These are phyloP conservation scores for Leucophenga montana DNA, from an alignment of 2,888 invertebrate species.

Conservation along the genomic window DNA sequence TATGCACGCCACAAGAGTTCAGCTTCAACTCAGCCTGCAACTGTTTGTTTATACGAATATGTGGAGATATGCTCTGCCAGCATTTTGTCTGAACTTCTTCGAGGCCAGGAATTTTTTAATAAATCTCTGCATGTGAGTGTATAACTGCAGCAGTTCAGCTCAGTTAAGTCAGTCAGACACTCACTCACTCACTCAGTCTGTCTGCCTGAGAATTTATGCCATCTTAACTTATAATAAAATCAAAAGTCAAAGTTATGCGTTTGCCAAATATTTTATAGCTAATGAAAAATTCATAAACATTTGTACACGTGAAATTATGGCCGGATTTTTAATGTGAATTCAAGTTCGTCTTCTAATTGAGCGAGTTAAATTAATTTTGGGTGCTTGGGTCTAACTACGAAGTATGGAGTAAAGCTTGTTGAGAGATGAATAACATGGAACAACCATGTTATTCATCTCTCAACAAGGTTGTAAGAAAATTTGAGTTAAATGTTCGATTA, in stretches of 20 bases:
- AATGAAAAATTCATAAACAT: constrained; percentile 17
- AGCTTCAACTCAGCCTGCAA: background rate
- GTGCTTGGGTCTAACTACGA: too few relatives aligned
- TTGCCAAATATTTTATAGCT: background rate
- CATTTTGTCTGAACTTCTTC: too few relatives aligned
- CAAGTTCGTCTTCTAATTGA: background rate
- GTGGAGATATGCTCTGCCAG: background rate
- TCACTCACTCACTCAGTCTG: background rate
- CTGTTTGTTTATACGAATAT: background rate
- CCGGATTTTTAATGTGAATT: background rate
- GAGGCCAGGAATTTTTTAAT: background rate
- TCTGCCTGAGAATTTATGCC: background rate
- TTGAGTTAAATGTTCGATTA: too few relatives aligned
- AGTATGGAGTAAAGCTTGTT: too few relatives aligned
- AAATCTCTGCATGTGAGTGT: background rate
- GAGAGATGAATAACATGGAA: too few relatives aligned
- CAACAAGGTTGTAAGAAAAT: too few relatives aligned
- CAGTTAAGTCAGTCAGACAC: background rate
- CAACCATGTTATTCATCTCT: too few relatives aligned
- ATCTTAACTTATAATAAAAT: background rate
- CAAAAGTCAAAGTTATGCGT: constrained; percentile 20
- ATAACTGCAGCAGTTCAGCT: too few relatives aligned
- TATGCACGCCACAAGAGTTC: background rate
- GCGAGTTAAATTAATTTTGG: too few relatives aligned
- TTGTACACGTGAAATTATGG: background rate